Percentiles rank a stretch among this genome's conserved stretches.
These are phyloP conservation scores for Ochlodes sylvanus DNA, from an alignment of 2,888 invertebrate species.

Conservation along the genomic window DNA sequence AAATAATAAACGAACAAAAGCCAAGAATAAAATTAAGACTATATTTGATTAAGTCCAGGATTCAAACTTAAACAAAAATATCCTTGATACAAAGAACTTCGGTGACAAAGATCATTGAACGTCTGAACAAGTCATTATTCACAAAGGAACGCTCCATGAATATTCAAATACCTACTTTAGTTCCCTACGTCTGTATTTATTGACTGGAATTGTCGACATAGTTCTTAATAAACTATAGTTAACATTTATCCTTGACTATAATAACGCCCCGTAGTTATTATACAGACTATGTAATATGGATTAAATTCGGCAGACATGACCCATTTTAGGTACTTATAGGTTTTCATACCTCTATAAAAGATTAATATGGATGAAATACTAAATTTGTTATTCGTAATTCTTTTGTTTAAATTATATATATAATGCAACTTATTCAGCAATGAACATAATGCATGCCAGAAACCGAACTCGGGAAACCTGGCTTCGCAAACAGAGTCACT, in stretches of 20 bases:
- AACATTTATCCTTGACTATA: not conserved
- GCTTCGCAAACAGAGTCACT: no score
- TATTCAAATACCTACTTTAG: not conserved
- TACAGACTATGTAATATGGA: no score
- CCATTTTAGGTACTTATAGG: no score
- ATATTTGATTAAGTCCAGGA: not conserved
- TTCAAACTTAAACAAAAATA: not conserved
- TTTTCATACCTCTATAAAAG: no score
- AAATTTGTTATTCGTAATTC: no score
- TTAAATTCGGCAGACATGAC: no score
- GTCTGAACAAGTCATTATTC: not conserved
- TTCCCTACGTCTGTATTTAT: not conserved
- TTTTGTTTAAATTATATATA: no score
- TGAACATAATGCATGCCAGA: no score
- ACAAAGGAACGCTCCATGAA: conserved; percentile 7
- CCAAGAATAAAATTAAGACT: not conserved
- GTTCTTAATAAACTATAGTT: not conserved
- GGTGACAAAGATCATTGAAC: conserved; percentile 8
- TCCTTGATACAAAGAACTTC: not conserved
- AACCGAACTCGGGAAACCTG: no score
- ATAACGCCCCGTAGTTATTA: no score
- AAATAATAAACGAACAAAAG: conserved; percentile 1
- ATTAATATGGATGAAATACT: no score
- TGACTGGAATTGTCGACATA: not conserved
- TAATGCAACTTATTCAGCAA: no score